These are phyloP conservation scores for Maccullochella peelii DNA, from an alignment of 2,113 vertebrate genomes.

Conservation along the genomic window DNA sequence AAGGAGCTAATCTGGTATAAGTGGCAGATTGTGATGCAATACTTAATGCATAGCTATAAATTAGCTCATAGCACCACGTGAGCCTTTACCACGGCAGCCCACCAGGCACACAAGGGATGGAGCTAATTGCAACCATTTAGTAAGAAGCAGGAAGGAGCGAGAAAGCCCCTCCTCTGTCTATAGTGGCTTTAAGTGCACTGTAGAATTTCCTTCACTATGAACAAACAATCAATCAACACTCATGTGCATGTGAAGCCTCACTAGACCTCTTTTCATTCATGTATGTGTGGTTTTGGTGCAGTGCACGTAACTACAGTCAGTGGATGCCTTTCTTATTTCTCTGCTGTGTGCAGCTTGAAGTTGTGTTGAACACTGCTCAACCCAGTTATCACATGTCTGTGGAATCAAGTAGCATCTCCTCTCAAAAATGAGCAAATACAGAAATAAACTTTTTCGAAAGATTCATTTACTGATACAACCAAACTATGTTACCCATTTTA, in stretches of 20 bases:
- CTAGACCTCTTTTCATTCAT: background rate
- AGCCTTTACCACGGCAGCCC: conserved; percentile 26
- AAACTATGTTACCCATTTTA: background rate
- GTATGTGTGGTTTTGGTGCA: background rate
- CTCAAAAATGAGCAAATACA: background rate
- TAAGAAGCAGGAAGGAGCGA: background rate
- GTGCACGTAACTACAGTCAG: background rate
- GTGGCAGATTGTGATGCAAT: conserved; percentile 71
- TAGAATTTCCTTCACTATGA: background rate
- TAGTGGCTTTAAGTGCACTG: conserved; percentile 5
- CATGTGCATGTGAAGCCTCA: background rate
- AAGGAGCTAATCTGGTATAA: conserved; percentile 39
- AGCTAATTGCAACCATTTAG: conserved; percentile 42
- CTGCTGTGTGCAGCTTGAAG: background rate
- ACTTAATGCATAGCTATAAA: conserved; percentile 74
- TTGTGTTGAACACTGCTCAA: background rate
- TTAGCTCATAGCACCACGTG: conserved; percentile 48
- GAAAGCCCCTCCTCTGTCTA: background rate
- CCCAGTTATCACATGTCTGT: background rate
- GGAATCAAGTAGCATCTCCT: background rate
- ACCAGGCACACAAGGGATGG: conserved; percentile 25
- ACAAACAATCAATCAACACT: conserved; percentile 11
- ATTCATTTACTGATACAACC: background rate
- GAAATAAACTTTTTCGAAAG: background rate
- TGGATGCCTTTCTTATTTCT: background rate